These are phyloP conservation scores for Drosophila watanabei DNA, from an alignment of 1,140 invertebrate genomes.

Conservation along the genomic window DNA sequence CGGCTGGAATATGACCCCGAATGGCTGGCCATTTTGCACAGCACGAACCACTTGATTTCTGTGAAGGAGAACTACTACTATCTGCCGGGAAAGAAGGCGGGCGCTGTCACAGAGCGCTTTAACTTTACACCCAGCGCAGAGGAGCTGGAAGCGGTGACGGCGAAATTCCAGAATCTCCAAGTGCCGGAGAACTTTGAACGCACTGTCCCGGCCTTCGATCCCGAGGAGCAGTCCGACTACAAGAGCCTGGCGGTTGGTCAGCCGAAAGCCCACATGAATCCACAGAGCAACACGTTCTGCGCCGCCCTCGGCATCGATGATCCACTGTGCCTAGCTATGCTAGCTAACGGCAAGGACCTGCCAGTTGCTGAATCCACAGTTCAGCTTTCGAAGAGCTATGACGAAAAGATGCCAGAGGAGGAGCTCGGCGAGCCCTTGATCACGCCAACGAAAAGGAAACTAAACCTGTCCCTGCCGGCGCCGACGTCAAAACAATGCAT, in stretches of 20 bases:
- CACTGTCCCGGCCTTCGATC: constrained; percentile 89
- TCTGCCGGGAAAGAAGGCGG: constrained; percentile 91
- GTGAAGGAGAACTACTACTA: constrained; percentile 90
- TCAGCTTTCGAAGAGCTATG: background rate
- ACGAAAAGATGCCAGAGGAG: background rate
- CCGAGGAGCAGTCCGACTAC: constrained; percentile 72
- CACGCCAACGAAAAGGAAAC: constrained; percentile 51
- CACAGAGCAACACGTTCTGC: constrained; percentile 94
- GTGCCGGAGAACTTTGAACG: constrained; percentile 91
- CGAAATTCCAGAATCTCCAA: constrained; percentile 89
- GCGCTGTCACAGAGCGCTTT: constrained; percentile 88
- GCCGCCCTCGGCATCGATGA: constrained; percentile 92
- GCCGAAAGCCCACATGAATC: constrained; percentile 89
- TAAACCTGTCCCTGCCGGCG: constrained; percentile 57
- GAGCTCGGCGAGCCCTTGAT: background rate
- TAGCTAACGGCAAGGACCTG: constrained; percentile 78
- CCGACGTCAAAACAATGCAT: constrained; percentile 14
- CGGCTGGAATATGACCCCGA: constrained; percentile 95
- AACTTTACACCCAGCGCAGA: constrained; percentile 91
- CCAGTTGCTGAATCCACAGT: constrained; percentile 11
- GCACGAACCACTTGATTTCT: constrained; percentile 95
- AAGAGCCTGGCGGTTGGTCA: constrained; percentile 75
- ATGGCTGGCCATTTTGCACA: constrained; percentile 95
- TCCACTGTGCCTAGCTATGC: constrained; percentile 88
- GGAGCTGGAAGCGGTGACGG: constrained; percentile 89